phyloP scores from a whole-genome alignment of 1,140 invertebrate genomes.

The Macrostomum lignano region DNA sequence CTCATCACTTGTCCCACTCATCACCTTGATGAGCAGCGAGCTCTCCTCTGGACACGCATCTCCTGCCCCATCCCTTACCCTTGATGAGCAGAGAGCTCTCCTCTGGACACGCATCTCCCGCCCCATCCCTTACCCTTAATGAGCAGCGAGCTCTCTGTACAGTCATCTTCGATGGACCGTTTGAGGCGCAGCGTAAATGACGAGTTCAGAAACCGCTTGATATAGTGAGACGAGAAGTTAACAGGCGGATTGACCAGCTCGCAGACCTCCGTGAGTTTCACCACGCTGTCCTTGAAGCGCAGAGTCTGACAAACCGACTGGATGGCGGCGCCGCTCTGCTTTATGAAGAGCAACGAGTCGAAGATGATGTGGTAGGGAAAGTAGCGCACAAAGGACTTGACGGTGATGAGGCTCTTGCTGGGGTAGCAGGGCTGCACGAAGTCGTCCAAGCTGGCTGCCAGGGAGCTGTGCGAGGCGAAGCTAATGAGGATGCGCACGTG shows the following conservation, averaged over 20 bases:
- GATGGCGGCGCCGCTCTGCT: slow-evolving; percentile 18
- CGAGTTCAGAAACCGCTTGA: slow-evolving; percentile 12
- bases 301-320: slow-evolving; percentile 17
- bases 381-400: slow-evolving; percentile 13
- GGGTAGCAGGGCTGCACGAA: slow-evolving; percentile 7
- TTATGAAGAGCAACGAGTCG: slow-evolving; percentile 15
- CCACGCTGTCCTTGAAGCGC: neutral
- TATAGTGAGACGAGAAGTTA: slow-evolving; percentile 18
- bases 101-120: no score
- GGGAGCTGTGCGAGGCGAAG: slow-evolving; percentile 1
- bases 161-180: no score
- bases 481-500: slow-evolving; percentile 8
- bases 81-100: no score
- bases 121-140: no score
- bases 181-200: neutral
- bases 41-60: no score
- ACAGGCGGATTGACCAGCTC: slow-evolving; percentile 23
- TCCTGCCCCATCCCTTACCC: no score
- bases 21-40: no score
- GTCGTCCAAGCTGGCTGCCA: slow-evolving; percentile 7
- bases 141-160: no score
- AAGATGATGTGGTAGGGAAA: slow-evolving; percentile 29
- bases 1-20: no score
- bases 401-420: slow-evolving; percentile 7
- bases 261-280: slow-evolving; percentile 11